phyloP scores from a whole-genome alignment of 2,888 invertebrate genomes.

The Megaustenia siamemsis region DNA sequence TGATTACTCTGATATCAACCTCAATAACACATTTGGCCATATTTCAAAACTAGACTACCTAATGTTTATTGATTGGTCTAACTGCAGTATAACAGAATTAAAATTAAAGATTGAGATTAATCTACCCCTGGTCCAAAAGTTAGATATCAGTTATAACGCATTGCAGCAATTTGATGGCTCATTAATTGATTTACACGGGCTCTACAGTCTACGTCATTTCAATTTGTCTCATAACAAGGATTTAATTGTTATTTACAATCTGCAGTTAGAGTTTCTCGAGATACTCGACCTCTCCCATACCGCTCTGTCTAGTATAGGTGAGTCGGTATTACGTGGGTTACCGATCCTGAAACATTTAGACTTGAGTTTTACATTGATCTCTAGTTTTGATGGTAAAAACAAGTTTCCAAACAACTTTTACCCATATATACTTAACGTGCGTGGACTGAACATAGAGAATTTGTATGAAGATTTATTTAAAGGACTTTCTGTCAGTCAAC shows the following conservation, averaged over 20 bases:
- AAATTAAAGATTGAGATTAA: not conserved
- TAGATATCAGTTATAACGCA: not conserved
- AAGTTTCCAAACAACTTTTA: too few species aligned
- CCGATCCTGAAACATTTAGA: too few species aligned
- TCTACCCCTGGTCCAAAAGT: not conserved
- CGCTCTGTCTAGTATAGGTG: not conserved
- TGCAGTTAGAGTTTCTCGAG: not conserved
- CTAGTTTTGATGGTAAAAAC: too few species aligned
- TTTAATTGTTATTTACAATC: not conserved
- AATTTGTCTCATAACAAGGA: not conserved
- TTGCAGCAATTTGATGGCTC: not conserved
- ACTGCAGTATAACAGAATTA: not conserved
- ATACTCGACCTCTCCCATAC: too few species aligned
- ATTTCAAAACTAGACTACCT: constrained; percentile 2
- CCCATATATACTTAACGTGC: too few species aligned
- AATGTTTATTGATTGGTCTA: constrained; percentile 4
- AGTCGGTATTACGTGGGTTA: not conserved
- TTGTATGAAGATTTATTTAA: too few species aligned
- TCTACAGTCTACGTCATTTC: not conserved
- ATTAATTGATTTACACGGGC: not conserved
- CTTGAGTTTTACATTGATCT: too few species aligned
- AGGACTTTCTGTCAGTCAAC: too few species aligned
- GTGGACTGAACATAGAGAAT: too few species aligned
- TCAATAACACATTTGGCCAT: not conserved
- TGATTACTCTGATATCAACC: not conserved